Percentiles rank a stretch among this genome's conserved stretches.
phyloP scores from a whole-genome alignment of 2,113 vertebrate genomes.

The Dolichallabes microphthalmus region DNA sequence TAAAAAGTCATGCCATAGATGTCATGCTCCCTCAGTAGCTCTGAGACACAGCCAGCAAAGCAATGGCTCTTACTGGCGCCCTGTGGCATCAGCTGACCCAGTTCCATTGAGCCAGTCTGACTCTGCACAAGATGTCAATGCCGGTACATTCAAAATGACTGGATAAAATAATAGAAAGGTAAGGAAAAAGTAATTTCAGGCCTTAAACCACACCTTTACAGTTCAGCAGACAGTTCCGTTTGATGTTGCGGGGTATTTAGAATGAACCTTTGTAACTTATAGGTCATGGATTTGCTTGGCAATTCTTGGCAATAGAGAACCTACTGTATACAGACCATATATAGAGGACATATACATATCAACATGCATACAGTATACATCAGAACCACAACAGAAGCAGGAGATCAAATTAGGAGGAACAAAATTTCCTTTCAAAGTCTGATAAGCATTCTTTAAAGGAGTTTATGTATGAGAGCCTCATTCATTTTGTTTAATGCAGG shows the following conservation, averaged over 20 bases:
- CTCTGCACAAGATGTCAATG: neutral
- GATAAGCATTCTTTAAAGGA: neutral
- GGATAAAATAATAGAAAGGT: neutral
- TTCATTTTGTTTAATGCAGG: neutral
- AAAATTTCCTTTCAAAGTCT: neutral
- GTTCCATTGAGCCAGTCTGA: neutral
- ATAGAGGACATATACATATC: constrained; percentile 18
- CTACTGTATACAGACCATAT: neutral
- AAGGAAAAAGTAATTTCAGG: neutral
- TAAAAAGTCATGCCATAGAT: neutral
- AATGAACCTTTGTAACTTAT: constrained; percentile 42
- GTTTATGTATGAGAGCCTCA: neutral
- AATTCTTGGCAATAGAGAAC: constrained; percentile 24
- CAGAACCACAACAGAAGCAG: neutral
- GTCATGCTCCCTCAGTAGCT: neutral
- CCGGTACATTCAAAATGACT: neutral
- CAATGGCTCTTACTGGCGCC: constrained; percentile 8
- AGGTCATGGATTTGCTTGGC: constrained; percentile 40
- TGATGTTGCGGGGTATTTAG: constrained; percentile 22
- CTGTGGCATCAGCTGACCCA: constrained; percentile 16
- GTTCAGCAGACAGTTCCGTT: constrained; percentile 13
- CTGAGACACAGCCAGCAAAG: neutral
- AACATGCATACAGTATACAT: neutral
- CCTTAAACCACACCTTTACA: neutral
- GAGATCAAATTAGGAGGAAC: neutral